These are phyloP conservation scores for Trissoscelio sp. DNA, from an alignment of 2,888 invertebrate species.

Conservation along the genomic window DNA sequence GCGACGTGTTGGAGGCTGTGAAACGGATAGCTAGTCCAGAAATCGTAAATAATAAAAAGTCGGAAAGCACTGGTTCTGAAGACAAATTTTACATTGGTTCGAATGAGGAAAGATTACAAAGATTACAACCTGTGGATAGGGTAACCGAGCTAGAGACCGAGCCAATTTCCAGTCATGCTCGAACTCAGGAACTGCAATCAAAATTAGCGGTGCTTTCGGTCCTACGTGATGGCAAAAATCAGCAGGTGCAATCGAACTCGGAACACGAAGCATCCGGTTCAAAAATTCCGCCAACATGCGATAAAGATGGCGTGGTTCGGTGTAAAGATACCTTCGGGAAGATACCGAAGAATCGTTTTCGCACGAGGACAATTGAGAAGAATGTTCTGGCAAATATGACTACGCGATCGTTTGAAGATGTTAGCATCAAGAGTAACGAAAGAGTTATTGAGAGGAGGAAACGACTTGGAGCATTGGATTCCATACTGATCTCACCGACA, in stretches of 20 bases:
- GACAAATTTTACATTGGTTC: slow-evolving; percentile 72
- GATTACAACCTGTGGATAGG: slow-evolving; percentile 90
- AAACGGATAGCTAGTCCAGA: slow-evolving; percentile 74
- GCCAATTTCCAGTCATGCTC: slow-evolving; percentile 87
- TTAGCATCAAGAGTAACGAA: slow-evolving; percentile 74
- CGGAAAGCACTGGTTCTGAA: slow-evolving; percentile 47
- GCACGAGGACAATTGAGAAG: slow-evolving; percentile 82
- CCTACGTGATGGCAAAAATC: slow-evolving; percentile 80
- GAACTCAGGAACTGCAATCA: slow-evolving; percentile 87
- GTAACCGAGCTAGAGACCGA: slow-evolving; percentile 92
- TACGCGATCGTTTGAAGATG: slow-evolving; percentile 75
- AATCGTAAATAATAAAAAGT: slow-evolving; percentile 73
- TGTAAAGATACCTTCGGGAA: slow-evolving; percentile 77
- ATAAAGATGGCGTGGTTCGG: slow-evolving; percentile 71
- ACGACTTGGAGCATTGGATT: slow-evolving; percentile 87
- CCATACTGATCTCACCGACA: slow-evolving; percentile 87
- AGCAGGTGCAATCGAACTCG: slow-evolving; percentile 76
- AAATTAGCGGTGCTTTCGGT: slow-evolving; percentile 86
- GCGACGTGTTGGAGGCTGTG: slow-evolving; percentile 81
- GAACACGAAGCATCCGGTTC: slow-evolving; percentile 77
- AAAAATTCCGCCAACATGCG: slow-evolving; percentile 73
- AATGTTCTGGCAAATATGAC: slow-evolving; percentile 78
- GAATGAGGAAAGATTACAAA: slow-evolving; percentile 85
- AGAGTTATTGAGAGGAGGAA: slow-evolving; percentile 79
- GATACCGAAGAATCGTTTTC: slow-evolving; percentile 80